phyloP scores from a whole-genome alignment of 2,888 invertebrate genomes.

The Bellardia bayeri region DNA sequence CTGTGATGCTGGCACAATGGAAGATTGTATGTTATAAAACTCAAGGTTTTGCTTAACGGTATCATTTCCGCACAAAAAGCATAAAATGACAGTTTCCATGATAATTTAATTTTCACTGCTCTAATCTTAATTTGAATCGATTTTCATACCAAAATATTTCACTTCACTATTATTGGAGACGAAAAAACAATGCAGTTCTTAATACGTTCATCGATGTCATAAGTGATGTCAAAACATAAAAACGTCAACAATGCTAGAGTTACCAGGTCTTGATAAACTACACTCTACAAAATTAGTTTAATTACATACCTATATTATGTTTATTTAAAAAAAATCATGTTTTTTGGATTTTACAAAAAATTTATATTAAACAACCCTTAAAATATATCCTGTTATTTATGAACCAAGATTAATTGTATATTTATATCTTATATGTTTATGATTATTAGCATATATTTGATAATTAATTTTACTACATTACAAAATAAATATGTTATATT shows the following conservation, averaged over 20 bases:
- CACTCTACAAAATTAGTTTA: no score
- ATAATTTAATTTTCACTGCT: slow-evolving; percentile 55
- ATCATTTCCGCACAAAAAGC: slow-evolving; percentile 80
- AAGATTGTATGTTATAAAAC: slow-evolving; percentile 76
- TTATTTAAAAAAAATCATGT: no score
- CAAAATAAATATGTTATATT: no score
- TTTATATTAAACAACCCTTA: no score
- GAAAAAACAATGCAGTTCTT: slow-evolving; percentile 17
- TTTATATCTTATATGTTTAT: no score
- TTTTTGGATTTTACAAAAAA: no score
- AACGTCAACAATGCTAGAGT: slow-evolving; percentile 20
- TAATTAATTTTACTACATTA: no score
- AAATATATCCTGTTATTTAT: no score
- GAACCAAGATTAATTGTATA: no score
- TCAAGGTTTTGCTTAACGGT: slow-evolving; percentile 72
- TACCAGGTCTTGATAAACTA: background rate
- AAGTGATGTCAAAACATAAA: slow-evolving; percentile 11
- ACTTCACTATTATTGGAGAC: slow-evolving; percentile 71
- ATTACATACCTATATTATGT: no score
- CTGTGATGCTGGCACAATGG: slow-evolving; percentile 79
- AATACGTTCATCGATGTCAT: slow-evolving; percentile 37
- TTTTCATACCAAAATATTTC: slow-evolving; percentile 44
- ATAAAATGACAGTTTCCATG: slow-evolving; percentile 76
- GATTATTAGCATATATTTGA: no score
- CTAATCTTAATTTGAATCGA: slow-evolving; percentile 47